Base-by-base conservation (phyloP, 2,888 invertebrate genomes). In the Chymomyza procnemis region DNA sequence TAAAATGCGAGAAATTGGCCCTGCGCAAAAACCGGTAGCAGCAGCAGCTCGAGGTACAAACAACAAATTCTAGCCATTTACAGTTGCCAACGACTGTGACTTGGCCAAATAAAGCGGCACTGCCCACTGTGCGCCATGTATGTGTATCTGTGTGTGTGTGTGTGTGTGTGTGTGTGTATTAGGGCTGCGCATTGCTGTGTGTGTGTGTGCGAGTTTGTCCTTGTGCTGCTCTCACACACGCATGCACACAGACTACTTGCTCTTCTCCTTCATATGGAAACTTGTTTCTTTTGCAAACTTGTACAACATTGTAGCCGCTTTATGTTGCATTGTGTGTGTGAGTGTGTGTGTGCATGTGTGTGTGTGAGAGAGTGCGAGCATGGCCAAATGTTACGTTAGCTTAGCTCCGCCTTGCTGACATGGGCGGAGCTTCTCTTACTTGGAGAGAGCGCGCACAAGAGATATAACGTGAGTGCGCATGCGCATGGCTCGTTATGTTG, bases 211-310 rank as follows among this genome's bases (percentile, higher is more conserved):
- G 55, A 65, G 26, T 47, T 4, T 69, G 82, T 71, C 79, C 78
- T 75, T 71, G 65, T 71, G 73, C 59, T 56, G 63, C 80, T 66
- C 71, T 30, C 69, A 18, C 58, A 54, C 61, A 62, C 47, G 54
- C 61, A 34, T 34, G 57, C 34, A 54, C 46, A 57, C 12, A 60
- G 34, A 65, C 47, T 64, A 58, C 50, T 34, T 19, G 67, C 68
- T 66, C 68, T 69, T 69, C 68, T 41, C 74, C 73, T 71, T 79
- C 68, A 80, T 68, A 78, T 85, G 75, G 77, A 80, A 88, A 88
- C 84, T 86, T 86, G 87, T 86, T 86, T 86, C 87, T 78, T 87
- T 88, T 86, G 85, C 62, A 73, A 85, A 71, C 75, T 78, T 75
- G 72, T 74, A 80, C 74, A 87, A 84, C 86, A 84, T 87, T 87